Conservation (phyloP, 2,113 vertebrate species). For the Hystrix cristata region DNA sequence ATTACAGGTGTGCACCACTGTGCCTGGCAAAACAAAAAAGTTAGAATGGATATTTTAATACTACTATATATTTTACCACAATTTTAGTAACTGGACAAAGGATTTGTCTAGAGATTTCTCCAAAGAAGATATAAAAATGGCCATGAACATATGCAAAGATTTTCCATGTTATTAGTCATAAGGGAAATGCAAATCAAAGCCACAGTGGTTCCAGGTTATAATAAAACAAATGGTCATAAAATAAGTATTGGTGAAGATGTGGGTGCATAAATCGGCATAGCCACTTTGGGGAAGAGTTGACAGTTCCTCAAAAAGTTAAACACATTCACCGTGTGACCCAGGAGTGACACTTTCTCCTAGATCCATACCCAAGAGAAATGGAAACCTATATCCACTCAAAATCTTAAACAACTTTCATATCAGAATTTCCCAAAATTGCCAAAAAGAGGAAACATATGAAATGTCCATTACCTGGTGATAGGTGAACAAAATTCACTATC, state of each 20-base stretch:
- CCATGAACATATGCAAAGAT: background rate
- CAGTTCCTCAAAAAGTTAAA: background rate
- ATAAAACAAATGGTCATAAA: background rate
- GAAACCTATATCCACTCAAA: background rate
- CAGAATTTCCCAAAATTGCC: background rate
- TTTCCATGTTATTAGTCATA: background rate
- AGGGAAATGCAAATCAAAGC: background rate
- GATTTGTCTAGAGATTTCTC: background rate
- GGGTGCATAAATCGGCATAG: background rate
- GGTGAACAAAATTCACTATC: background rate
- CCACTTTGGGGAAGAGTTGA: background rate
- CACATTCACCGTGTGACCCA: background rate
- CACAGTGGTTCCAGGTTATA: background rate
- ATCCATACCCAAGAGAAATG: background rate
- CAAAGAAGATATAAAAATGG: background rate
- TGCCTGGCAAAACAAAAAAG: background rate
- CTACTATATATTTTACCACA: background rate
- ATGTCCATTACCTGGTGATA: background rate
- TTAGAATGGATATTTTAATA: background rate
- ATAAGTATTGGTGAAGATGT: background rate
- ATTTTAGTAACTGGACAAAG: background rate
- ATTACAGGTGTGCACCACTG: background rate
- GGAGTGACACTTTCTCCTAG: background rate
- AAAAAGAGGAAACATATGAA: slow-evolving; percentile 2
- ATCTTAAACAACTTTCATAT: background rate